Evolutionary conservation across 1,140 invertebrate species (phyloP), one percentile per base, ranked within the genome.

Genomic region (Oedothorax gibbosus): DNA sequence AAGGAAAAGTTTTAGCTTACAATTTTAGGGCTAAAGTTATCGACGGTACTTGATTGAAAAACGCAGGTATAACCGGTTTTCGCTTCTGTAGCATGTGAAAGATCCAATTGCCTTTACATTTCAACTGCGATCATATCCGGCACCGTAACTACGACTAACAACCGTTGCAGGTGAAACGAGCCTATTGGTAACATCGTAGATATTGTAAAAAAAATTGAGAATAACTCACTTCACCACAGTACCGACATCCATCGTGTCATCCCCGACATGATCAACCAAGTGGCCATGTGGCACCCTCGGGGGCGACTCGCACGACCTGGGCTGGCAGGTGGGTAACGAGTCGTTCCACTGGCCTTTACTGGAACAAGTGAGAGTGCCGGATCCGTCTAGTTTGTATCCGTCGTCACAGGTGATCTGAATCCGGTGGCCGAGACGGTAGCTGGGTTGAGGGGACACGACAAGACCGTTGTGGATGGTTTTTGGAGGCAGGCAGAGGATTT

Each of bases 241-340:
- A 7, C 89, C 89, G n/a, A 87, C 85, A 57, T 82, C 69, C 53
- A 85, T 18, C 9, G 35, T 2, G 51, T 78, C 64, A 4, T 51
- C 50, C 15, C 84, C 78, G 7, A 86, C 60, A 35, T 35, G 35
- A 18, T 62, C 57, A 6, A 18, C 18, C 12, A 86, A 78, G 20
- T 81, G 69, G 0, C 89, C 88, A 87, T 90, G 86, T 50, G 83
- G 60, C 11, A 90, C 71, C 21, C 82, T 56, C 12, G 87, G 88
- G 0, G 91, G 90, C 21, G 79, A 65, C 11, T 89, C 89, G 87
- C 91, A 91, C 49, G 77, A 82, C 2, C 77, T 64, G 2, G 86
- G 86, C 72, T 87, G 76, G 60, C 86, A 87, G 62, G 78, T 64
- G 15, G 83, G 84, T n/a, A 73, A 15, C 3, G 69, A 65, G 2